Conservation (phyloP, 2,888 invertebrate genomes). For the Latrodectus elegans region DNA sequence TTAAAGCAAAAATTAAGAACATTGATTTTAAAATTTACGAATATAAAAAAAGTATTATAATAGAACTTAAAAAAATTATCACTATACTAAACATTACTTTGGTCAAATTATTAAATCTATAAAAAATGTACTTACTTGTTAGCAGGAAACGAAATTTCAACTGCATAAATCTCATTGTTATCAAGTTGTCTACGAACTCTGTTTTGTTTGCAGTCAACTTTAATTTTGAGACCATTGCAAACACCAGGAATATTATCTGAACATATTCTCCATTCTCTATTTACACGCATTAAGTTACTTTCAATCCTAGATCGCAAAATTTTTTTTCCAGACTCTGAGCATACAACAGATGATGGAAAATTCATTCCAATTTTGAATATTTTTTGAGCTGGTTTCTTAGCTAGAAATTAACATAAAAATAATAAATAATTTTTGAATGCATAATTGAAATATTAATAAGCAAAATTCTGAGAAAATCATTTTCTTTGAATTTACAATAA, state of each 20-base stretch:
- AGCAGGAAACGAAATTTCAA: conserved; percentile 87
- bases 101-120: no score
- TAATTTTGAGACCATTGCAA: conserved; percentile 80
- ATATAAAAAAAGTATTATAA: no score
- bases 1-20: no score
- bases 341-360: conserved; percentile 96
- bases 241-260: conserved; percentile 82
- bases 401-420: conserved; percentile 76
- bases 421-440: background rate
- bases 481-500: no score
- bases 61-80: no score
- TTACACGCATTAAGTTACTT: conserved; percentile 90
- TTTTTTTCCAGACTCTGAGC: conserved; percentile 95
- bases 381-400: conserved; percentile 91
- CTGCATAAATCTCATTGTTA: conserved; percentile 83
- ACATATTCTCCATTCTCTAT: conserved; percentile 97
- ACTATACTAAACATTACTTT: no score
- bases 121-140: conserved; percentile 83
- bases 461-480: background rate
- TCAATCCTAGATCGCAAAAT: conserved; percentile 92
- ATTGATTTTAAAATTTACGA: no score
- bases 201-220: conserved; percentile 84
- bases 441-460: background rate
- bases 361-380: conserved; percentile 94
- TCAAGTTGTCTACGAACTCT: conserved; percentile 81